Evolutionary conservation across 2,888 invertebrate species (phyloP), one percentile per base, ranked within the genome.

Genomic region (Arge pagana): DNA sequence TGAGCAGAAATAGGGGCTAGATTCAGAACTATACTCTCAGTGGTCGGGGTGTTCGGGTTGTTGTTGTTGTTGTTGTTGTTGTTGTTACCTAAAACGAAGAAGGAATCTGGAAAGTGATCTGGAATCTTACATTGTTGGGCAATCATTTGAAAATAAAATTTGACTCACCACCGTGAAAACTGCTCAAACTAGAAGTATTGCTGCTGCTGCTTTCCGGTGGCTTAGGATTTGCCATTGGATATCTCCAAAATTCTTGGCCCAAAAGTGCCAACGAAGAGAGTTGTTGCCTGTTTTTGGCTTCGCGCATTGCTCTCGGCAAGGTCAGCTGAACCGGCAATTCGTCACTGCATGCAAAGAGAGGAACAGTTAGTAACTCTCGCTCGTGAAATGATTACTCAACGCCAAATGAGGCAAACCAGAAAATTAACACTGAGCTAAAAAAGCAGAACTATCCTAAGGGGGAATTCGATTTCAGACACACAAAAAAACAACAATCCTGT

Each of bases 271-370:
- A 79, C 1, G 95, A 94, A 41, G 91, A 89, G 40, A 97, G 83
- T 72, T 95, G 93, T 74, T 94, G 93, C 33, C 94, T 85, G 69
- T 93, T 92, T 74, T 88, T 90, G 41, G 94, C 94, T 61, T 93
- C 90, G 48, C 90, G 84, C 63, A 96, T 86, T 23, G 92, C 87
- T 61, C 87, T 84, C 35, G 96, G 95, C 67, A 96, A 80, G 61
- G 86, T 85, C 63, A 97, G 82, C 78, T 91, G 91, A 50, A 94
- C 93, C 55, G 96, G 96, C 68, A 96, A 81, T 80, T 96, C 96
- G 77, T 95, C 95, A 79, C 92, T 89, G 80, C 58, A 67, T 65
- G 64, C 55, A 67, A 63, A 65, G 62, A 50, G 80, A 81, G 62
- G 53, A 51, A 45, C n/a, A n/a, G n/a, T n/a, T n/a, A n/a, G n/a